Conservation (phyloP, 30 jellyfish, hydroid and myxozoan genomes). For the Euphysa ruthae region DNA sequence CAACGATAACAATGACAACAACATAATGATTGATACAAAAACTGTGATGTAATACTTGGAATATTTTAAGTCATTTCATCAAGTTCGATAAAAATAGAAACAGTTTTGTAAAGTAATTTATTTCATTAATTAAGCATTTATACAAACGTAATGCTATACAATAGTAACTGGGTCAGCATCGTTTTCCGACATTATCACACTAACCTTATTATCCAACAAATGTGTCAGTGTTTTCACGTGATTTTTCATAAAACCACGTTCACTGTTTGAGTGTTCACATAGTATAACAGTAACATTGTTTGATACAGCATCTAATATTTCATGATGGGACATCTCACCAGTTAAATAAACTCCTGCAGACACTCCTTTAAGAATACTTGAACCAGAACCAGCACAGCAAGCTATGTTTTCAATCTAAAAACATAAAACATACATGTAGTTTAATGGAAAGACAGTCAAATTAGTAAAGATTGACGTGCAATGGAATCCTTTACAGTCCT, state of each 20-base stretch:
- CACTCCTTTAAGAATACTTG: conserved; percentile 67
- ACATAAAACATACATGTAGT: too few species aligned
- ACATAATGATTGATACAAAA: too few species aligned
- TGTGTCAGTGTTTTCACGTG: conserved; percentile 13
- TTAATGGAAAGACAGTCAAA: too few species aligned
- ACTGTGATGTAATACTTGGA: too few species aligned
- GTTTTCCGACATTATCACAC: conserved; percentile 44
- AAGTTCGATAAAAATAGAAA: too few species aligned
- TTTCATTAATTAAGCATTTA: too few species aligned
- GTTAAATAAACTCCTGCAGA: conserved; percentile 66
- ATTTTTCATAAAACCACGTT: conserved; percentile 62
- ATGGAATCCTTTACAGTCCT: too few species aligned
- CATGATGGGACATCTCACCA: conserved; percentile 98
- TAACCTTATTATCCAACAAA: conserved; percentile 29
- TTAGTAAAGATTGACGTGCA: too few species aligned
- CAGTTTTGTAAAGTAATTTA: too few species aligned
- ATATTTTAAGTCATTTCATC: too few species aligned
- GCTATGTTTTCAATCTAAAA: conserved; percentile 71
- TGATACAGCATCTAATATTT: conserved; percentile 73
- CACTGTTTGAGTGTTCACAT: conserved; percentile 92
- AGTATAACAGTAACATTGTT: conserved; percentile 59
- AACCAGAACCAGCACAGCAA: conserved; percentile 98
- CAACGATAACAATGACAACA: too few species aligned
- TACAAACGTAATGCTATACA: conserved; percentile 25
- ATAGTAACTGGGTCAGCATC: conserved; percentile 69